These are phyloP conservation scores for Nothobranchius kuhntae DNA, from an alignment of 2,113 vertebrate genomes.

Conservation along the genomic window DNA sequence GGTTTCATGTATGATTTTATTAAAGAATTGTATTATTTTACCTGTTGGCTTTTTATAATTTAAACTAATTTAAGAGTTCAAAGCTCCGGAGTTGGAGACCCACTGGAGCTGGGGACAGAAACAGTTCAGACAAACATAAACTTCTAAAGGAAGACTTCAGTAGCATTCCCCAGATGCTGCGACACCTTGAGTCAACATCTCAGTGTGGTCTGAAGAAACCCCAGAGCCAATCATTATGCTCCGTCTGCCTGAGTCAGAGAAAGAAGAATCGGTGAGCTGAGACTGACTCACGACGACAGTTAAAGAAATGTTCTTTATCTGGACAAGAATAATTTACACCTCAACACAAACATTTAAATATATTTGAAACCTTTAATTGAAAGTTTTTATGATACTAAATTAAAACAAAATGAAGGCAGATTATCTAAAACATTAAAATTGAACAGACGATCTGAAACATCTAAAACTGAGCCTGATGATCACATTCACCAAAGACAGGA, in stretches of 20 bases:
- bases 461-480: background rate
- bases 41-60: too few species aligned
- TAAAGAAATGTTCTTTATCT: too few species aligned
- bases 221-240: background rate
- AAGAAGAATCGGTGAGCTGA: background rate
- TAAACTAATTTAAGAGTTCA: too few species aligned
- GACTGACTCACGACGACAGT: too few species aligned
- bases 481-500: background rate
- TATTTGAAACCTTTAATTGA: constrained; percentile 21
- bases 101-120: too few species aligned
- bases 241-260: constrained; percentile 1
- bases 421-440: background rate
- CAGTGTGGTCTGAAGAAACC: constrained; percentile 8
- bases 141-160: too few species aligned
- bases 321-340: background rate
- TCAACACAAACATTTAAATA: background rate
- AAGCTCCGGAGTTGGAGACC: too few species aligned
- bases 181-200: too few species aligned
- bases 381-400: background rate
- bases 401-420: background rate
- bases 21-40: too few species aligned
- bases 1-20: too few species aligned
- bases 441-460: background rate
- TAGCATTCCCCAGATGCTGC: too few species aligned
- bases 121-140: too few species aligned